Evolutionary conservation across 2,113 vertebrate genomes (phyloP).

Genomic region (Phocoena sinus): DNA sequence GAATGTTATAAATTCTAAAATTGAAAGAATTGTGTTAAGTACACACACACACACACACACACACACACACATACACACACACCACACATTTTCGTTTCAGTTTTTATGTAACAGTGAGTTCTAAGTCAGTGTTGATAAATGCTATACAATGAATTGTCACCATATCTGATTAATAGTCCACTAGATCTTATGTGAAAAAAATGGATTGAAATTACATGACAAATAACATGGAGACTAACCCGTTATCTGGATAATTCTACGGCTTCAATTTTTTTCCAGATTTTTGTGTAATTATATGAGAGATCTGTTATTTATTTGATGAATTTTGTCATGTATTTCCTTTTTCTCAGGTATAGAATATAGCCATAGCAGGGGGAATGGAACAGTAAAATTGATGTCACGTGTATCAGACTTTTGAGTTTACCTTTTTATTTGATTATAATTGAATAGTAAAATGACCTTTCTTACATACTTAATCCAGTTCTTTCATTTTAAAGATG

Average conservation of each 20-base stretch:
- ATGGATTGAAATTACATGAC: background rate
- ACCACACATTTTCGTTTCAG: background rate
- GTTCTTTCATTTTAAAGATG: conserved; percentile 88
- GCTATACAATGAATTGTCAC: background rate
- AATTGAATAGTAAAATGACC: background rate
- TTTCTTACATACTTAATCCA: background rate
- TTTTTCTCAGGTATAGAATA: background rate
- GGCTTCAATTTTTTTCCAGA: background rate
- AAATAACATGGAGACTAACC: background rate
- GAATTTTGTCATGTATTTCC: background rate
- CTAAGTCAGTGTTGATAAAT: background rate
- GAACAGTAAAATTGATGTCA: background rate
- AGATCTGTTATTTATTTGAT: background rate
- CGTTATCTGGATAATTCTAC: background rate
- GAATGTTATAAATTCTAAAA: background rate
- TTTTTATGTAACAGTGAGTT: background rate
- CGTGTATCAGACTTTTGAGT: background rate
- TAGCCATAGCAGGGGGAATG: background rate
- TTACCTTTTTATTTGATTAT: background rate
- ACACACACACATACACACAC: too few relatives aligned
- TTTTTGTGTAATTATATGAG: background rate
- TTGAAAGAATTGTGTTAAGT: background rate
- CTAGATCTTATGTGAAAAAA: background rate
- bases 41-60: background rate
- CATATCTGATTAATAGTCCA: background rate